phyloP scores from a whole-genome alignment of 1,140 invertebrate genomes.

The Parasteatoda tepidariorum region DNA sequence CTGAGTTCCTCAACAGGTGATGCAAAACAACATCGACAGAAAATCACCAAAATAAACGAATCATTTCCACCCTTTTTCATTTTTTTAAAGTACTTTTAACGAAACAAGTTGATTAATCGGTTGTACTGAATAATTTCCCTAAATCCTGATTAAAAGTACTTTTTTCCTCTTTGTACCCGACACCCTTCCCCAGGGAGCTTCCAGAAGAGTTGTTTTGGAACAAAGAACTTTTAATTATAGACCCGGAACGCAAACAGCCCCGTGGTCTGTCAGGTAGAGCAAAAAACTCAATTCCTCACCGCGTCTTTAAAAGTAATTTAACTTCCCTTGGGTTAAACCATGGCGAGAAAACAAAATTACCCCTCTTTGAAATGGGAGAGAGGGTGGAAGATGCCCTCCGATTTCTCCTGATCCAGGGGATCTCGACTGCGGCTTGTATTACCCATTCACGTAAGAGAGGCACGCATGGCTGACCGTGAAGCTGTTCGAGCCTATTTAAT shows the following conservation, averaged over 20 bases:
- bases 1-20: background rate
- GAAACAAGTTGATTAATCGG: conserved; percentile 47
- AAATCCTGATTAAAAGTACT: conserved; percentile 53
- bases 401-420: conserved; percentile 35
- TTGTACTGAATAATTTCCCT: conserved; percentile 37
- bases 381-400: conserved; percentile 27
- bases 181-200: background rate
- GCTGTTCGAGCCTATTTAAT: conserved; percentile 48
- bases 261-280: conserved; percentile 43
- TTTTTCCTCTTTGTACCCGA: background rate
- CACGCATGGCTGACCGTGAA: conserved; percentile 42
- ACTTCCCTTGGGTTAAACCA: conserved; percentile 16
- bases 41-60: background rate
- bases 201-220: background rate
- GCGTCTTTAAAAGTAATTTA: conserved; percentile 60
- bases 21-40: background rate
- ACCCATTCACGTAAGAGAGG: conserved; percentile 49
- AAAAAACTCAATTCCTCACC: conserved; percentile 56
- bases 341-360: conserved; percentile 39
- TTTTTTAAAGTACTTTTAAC: background rate
- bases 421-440: conserved; percentile 46
- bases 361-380: background rate
- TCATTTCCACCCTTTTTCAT: background rate
- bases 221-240: conserved; percentile 58
- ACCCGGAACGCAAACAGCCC: conserved; percentile 37